phyloP scores from a whole-genome alignment of 2,888 invertebrate genomes.

The Abrostola tripartita region DNA sequence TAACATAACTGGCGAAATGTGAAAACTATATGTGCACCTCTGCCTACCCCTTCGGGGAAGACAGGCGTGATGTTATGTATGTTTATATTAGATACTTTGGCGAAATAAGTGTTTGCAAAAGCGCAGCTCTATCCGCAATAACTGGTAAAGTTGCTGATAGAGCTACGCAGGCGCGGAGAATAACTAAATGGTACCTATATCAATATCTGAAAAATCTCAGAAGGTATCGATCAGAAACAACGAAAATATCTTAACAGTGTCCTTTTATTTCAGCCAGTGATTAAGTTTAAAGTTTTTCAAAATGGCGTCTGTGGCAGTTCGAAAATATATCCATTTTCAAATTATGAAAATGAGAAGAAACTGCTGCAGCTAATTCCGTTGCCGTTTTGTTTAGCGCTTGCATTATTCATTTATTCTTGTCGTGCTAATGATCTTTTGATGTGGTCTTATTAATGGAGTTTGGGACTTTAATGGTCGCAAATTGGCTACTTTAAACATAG shows the following conservation, averaged over 20 bases:
- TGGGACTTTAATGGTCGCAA: background rate
- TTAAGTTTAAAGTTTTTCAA: constrained; percentile 10
- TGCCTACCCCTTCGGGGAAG: no score
- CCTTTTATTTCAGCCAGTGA: constrained; percentile 21
- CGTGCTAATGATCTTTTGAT: constrained; percentile 44
- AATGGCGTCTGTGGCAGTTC: background rate
- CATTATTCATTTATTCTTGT: constrained; percentile 48
- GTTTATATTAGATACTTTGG: no score
- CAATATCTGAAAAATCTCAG: background rate
- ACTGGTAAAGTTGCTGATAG: no score
- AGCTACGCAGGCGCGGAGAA: no score
- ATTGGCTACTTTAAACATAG: background rate
- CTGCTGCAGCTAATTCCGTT: constrained; percentile 46
- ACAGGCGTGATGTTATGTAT: no score
- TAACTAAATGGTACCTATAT: no score
- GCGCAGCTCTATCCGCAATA: no score
- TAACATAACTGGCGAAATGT: no score
- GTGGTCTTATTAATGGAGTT: constrained; percentile 36
- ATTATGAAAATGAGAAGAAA: constrained; percentile 42
- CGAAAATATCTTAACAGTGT: constrained; percentile 10
- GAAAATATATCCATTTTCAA: background rate
- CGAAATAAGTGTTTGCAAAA: no score
- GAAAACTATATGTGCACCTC: no score
- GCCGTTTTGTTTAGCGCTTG: constrained; percentile 31
- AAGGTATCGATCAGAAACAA: constrained; percentile 6